Evolutionary conservation across 2,888 invertebrate species (phyloP).

Genomic region (Aleiodes leptofemur): DNA sequence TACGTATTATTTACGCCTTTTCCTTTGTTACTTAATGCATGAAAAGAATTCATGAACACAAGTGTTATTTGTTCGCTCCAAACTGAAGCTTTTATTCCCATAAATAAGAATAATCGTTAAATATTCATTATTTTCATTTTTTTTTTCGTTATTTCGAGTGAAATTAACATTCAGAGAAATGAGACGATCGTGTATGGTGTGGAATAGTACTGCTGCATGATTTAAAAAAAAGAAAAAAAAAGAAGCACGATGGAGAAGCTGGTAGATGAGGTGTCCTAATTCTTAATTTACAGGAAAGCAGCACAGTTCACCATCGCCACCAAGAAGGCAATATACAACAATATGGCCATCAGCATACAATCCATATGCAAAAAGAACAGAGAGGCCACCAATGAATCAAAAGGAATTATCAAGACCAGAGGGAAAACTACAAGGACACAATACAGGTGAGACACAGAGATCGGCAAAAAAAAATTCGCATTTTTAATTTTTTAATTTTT

Average conservation of each 20-base stretch:
- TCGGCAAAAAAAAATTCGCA: too few relatives aligned
- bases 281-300: constrained; percentile 71
- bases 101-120: not conserved
- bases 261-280: constrained; percentile 61
- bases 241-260: constrained; percentile 52
- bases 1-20: constrained; percentile 7
- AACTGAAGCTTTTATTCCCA: constrained; percentile 5
- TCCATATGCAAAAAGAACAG: constrained; percentile 72
- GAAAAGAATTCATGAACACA: constrained; percentile 9
- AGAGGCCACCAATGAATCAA: constrained; percentile 70
- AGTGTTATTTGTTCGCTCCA: not conserved
- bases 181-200: constrained; percentile 63
- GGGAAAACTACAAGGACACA: constrained; percentile 69
- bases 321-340: constrained; percentile 69
- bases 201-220: constrained; percentile 63
- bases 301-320: constrained; percentile 69
- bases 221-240: constrained; percentile 23
- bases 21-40: constrained; percentile 18
- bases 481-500: too few relatives aligned
- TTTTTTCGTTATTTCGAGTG: not conserved
- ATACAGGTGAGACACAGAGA: constrained; percentile 67
- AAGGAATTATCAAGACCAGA: constrained; percentile 71
- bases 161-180: not conserved
- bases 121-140: not conserved
- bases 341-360: constrained; percentile 72